Evolutionary conservation across 2,888 invertebrate genomes (phyloP).

Genomic region (Listrodromus nycthemerus): DNA sequence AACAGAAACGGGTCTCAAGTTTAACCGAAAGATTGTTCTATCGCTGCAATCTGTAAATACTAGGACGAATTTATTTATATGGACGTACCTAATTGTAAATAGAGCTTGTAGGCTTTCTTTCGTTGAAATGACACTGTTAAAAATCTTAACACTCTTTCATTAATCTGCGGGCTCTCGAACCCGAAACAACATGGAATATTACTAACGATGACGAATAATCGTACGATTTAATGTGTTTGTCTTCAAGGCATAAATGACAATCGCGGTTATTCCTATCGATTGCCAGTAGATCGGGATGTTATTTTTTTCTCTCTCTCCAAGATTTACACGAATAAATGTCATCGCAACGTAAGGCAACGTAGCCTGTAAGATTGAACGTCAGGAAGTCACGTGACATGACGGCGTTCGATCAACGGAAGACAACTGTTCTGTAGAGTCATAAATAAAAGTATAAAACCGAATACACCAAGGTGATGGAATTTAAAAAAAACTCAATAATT

Average conservation of each 20-base stretch:
- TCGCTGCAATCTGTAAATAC: constrained; percentile 63
- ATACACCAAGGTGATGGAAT: constrained; percentile 26
- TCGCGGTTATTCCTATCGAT: background rate
- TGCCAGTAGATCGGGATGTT: background rate
- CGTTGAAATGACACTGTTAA: background rate
- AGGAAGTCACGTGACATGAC: background rate
- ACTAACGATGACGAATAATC: background rate
- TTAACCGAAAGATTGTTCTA: constrained; percentile 44
- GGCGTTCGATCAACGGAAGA: constrained; percentile 11
- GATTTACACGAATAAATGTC: background rate
- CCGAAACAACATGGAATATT: background rate
- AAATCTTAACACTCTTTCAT: background rate
- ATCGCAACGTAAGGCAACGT: constrained; percentile 16
- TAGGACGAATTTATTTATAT: constrained; percentile 66
- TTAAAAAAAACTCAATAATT: constrained; percentile 22
- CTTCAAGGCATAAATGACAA: background rate
- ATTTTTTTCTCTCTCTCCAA: background rate
- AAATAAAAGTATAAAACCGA: constrained; percentile 1
- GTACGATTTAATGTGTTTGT: background rate
- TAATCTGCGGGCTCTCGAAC: constrained; percentile 3
- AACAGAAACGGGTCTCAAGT: constrained; percentile 5
- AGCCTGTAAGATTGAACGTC: constrained; percentile 7
- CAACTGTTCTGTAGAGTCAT: constrained; percentile 34
- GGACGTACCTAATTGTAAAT: constrained; percentile 57
- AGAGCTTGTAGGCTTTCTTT: constrained; percentile 41